phyloP scores from a whole-genome alignment of 2,888 invertebrate genomes.

The Pristionchus maxplancki region DNA sequence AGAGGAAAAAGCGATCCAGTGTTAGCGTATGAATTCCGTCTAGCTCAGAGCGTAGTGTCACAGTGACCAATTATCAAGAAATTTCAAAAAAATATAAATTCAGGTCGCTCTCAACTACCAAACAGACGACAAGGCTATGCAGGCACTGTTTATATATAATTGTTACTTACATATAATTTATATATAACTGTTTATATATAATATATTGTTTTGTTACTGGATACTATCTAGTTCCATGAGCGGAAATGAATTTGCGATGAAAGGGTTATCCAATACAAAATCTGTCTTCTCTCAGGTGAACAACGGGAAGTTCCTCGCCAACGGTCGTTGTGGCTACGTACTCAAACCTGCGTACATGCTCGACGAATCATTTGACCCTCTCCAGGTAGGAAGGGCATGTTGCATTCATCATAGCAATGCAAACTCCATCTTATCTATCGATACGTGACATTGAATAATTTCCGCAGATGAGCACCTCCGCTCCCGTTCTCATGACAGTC shows the following conservation, averaged over 20 bases:
- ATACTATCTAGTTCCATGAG: too few relatives aligned
- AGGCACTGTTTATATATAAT: slow-evolving; percentile 78
- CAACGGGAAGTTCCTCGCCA: slow-evolving; percentile 89
- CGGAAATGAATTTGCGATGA: too few relatives aligned
- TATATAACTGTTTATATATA: too few relatives aligned
- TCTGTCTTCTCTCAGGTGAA: not conserved
- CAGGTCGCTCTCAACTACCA: slow-evolving; percentile 93
- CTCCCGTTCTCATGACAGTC: slow-evolving; percentile 68
- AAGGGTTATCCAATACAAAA: too few relatives aligned
- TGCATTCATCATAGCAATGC: not conserved
- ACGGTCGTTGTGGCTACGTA: slow-evolving; percentile 93
- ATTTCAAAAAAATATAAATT: not conserved
- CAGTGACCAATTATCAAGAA: too few relatives aligned
- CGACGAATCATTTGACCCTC: slow-evolving; percentile 85
- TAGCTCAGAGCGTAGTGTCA: too few relatives aligned
- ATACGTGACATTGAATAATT: not conserved
- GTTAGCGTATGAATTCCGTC: too few relatives aligned
- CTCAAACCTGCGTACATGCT: slow-evolving; percentile 93
- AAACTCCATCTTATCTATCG: not conserved
- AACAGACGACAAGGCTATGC: slow-evolving; percentile 95
- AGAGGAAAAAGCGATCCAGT: too few relatives aligned
- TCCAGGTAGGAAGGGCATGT: slow-evolving; percentile 80
- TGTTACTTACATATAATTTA: too few relatives aligned
- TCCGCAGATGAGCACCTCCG: slow-evolving; percentile 75
- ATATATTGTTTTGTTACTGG: too few relatives aligned